These are phyloP conservation scores for Ginglymostoma cirratum DNA, from an alignment of 2,113 vertebrate genomes.

Conservation along the genomic window DNA sequence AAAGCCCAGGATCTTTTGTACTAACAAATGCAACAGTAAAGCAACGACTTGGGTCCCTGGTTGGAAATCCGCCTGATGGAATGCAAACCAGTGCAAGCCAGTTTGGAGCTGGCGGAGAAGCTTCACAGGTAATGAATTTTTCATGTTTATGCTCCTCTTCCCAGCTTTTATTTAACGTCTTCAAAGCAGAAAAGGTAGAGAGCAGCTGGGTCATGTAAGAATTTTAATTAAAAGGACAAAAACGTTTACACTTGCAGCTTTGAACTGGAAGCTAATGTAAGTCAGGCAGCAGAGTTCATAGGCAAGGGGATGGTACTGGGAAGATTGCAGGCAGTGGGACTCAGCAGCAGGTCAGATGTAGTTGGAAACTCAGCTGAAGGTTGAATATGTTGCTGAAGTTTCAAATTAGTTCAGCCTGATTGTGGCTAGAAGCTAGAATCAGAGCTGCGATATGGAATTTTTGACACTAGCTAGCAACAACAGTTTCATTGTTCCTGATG, in stretches of 20 bases:
- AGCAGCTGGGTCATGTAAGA: not conserved
- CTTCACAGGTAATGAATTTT: constrained; percentile 57
- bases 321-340: not conserved
- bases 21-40: constrained; percentile 83
- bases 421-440: not conserved
- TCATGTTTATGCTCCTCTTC: not conserved
- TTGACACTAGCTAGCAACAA: not conserved
- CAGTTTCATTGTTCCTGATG: not conserved
- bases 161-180: not conserved
- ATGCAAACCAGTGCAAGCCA: constrained; percentile 54
- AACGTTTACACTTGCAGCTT: not conserved
- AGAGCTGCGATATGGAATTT: not conserved
- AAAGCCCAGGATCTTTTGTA: constrained; percentile 76
- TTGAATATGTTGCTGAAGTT: not conserved
- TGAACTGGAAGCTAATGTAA: too few relatives aligned
- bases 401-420: not conserved
- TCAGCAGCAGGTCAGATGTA: not conserved
- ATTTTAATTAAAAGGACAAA: not conserved
- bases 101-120: constrained; percentile 54
- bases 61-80: constrained; percentile 57
- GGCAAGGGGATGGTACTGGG: not conserved
- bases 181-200: not conserved
- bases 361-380: not conserved
- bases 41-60: constrained; percentile 62
- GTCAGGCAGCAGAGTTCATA: not conserved